Evolutionary conservation across 1,140 invertebrate species (phyloP).

Genomic region (Caenorhabditis brenneri): DNA sequence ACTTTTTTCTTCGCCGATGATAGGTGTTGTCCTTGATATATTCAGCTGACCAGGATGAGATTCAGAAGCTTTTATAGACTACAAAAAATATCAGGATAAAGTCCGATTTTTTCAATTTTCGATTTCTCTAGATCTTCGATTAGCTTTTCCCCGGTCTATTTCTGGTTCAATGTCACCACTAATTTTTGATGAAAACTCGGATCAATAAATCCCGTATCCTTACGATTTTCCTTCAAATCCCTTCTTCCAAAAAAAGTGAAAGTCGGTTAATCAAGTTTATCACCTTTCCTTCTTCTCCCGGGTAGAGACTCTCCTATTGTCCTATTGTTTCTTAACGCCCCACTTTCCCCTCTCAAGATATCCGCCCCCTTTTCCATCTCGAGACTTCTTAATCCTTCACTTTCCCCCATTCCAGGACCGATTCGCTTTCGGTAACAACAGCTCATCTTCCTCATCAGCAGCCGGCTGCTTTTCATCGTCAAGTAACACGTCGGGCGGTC

Average conservation of each 20-base stretch:
- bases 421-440: slow-evolving; percentile 36
- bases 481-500: background rate
- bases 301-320: background rate
- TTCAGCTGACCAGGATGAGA: background rate
- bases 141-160: no score
- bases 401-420: slow-evolving; percentile 7
- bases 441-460: slow-evolving; percentile 16
- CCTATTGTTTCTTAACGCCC: background rate
- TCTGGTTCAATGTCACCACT: no score
- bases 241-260: background rate
- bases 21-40: background rate
- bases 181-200: no score
- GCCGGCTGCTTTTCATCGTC: slow-evolving; percentile 6
- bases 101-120: no score
- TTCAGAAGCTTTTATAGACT: no score
- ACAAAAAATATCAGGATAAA: no score
- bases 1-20: background rate
- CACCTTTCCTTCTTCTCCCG: background rate
- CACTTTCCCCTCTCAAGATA: background rate
- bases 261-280: slow-evolving; percentile 35
- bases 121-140: no score
- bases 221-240: background rate
- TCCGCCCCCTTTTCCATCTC: background rate
- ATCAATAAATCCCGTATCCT: no score
- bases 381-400: background rate